A percentile compares a stretch with the other conserved stretches of the same genome.
Evolutionary conservation across 1,140 invertebrate genomes (phyloP).

Genomic region (Chironomus tepperi): DNA sequence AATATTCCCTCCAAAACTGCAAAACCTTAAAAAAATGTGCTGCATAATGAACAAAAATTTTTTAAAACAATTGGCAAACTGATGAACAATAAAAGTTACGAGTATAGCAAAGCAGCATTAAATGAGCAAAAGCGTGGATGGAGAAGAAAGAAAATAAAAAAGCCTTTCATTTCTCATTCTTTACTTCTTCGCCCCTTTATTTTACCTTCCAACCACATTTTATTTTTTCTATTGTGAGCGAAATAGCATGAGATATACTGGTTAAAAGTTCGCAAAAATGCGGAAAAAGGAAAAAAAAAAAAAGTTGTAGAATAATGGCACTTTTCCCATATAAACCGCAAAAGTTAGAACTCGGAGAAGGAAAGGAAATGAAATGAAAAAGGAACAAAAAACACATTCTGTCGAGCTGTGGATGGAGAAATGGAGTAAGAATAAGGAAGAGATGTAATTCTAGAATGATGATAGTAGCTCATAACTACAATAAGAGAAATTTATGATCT

Average conservation of each 20-base stretch:
- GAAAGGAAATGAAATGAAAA: not conserved
- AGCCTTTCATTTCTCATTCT: not conserved
- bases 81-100: not conserved
- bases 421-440: no score
- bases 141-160: not conserved
- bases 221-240: not conserved
- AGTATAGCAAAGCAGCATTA: not conserved
- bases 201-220: not conserved
- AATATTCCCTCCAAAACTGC: no score
- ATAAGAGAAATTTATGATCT: no score
- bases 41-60: not conserved
- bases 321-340: not conserved
- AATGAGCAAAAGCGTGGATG: not conserved
- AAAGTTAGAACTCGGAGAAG: not conserved
- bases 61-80: not conserved
- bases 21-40: not conserved
- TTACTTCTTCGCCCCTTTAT: not conserved
- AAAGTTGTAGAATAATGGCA: not conserved
- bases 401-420: not conserved
- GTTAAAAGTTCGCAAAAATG: not conserved
- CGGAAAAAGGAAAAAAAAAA: not conserved
- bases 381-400: not conserved
- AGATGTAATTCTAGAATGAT: no score
- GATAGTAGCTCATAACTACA: no score
- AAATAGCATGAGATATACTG: not conserved